Base-by-base conservation (phyloP, 2,797 vertebrate genomes). In the Parotocinclus haroldoi region DNA sequence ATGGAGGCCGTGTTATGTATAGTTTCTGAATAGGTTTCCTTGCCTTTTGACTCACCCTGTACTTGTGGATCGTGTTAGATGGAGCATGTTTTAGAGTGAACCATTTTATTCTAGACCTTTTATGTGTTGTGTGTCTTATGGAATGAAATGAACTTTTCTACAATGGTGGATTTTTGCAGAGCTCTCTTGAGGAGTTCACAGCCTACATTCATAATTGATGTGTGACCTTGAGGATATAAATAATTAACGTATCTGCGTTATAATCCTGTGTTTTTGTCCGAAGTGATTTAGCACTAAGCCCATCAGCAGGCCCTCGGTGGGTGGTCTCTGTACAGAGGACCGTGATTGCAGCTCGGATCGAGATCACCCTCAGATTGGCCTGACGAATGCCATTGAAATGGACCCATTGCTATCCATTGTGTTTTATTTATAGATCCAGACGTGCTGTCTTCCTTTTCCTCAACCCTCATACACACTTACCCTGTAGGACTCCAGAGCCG, bases 151-250 rank as follows among this genome's bases (percentile, higher is more conserved):
- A 5, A 27, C 27, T 27, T 44, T 3, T 42, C 11, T 54, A 39
- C 3, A 48, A 49, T 10, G 13, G 12, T 57, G 12, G 16, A 38
- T 65, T 56, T 5, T 44, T 36, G 19, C 7, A 48, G 45, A 12
- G 45, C n/a, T 16, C 8, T n/a, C 48, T 10, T 1, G 7, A 14
- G 14, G n/a, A n/a, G 7, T 50, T 48, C 63, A 79, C 75, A 74
- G 65, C 13, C 19, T 37, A 12, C 59, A 85, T 87, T 74, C 76
- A 82, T 86, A 76, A 84, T 87, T 49, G 74, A 86, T 82, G 75
- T 63, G 48, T 49, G 62, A 40, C 63, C 67, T 75, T 76, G 58
- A 79, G 80, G 80, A 82, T 72, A 76, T 83, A 16, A 84, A 86
- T 86, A 74, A 85, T 86, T 64, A 39, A 58, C 36, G 51, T 14